phyloP scores from a whole-genome alignment of 2,888 invertebrate genomes.

The Poecilobothrus nobilitatus region DNA sequence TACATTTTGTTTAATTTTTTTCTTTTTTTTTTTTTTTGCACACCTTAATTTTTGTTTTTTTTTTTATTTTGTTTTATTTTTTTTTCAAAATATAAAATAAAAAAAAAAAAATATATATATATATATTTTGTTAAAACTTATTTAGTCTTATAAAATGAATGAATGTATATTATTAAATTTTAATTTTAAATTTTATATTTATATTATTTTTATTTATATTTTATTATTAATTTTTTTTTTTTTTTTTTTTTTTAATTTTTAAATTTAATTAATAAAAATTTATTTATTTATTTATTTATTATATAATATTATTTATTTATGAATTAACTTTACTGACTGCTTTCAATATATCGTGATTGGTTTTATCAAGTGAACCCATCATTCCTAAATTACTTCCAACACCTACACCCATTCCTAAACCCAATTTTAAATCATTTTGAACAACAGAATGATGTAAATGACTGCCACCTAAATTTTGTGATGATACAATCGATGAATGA shows the following conservation, averaged over 20 bases:
- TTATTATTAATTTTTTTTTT: background rate
- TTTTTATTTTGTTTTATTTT: background rate
- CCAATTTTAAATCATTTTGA: slow-evolving; percentile 44
- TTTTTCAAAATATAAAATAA: background rate
- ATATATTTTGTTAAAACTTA: background rate
- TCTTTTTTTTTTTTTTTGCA: background rate
- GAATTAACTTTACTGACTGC: slow-evolving; percentile 46
- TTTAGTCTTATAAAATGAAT: slow-evolving; percentile 3
- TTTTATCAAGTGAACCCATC: slow-evolving; percentile 45
- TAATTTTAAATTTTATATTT: background rate
- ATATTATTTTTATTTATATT: background rate
- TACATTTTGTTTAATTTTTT: background rate
- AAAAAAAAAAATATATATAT: background rate
- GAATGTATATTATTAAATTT: slow-evolving; percentile 2
- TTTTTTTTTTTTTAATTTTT: background rate
- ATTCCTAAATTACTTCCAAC: slow-evolving; percentile 43
- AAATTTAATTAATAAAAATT: background rate
- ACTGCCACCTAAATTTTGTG: slow-evolving; percentile 36
- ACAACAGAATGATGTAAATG: slow-evolving; percentile 45
- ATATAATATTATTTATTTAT: slow-evolving; percentile 32
- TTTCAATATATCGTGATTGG: slow-evolving; percentile 43
- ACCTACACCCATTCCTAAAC: slow-evolving; percentile 40
- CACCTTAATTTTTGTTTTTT: background rate
- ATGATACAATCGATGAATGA: slow-evolving; percentile 41
- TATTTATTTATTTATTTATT: slow-evolving; percentile 11